phyloP scores from a whole-genome alignment of 2,797 vertebrate species.

The Paratrypauchen microcephalus region DNA sequence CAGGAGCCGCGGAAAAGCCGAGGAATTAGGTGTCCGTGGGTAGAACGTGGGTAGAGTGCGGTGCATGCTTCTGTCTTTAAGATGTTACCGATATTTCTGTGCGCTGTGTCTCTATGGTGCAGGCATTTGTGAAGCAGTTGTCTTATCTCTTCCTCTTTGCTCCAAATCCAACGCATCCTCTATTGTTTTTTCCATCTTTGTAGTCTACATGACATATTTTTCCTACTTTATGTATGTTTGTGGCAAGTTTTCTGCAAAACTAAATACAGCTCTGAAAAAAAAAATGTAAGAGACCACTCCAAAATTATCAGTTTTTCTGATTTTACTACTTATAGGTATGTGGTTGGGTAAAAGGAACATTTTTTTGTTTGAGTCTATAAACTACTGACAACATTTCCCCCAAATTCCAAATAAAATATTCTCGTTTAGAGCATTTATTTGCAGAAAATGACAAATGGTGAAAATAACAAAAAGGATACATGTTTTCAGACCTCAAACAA shows the following conservation, averaged over 20 bases:
- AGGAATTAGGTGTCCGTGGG: not conserved
- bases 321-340: no score
- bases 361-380: no score
- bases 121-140: not conserved
- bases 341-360: no score
- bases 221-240: not conserved
- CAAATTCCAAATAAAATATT: no score
- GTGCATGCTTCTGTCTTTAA: not conserved
- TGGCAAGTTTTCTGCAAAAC: not conserved
- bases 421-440: no score
- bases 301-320: no score
- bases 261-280: no score
- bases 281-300: no score
- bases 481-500: no score
- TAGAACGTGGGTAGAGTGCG: not conserved
- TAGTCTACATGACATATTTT: not conserved
- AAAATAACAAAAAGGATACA: no score
- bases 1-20: not conserved
- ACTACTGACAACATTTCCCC: no score
- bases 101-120: not conserved
- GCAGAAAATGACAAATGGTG: no score
- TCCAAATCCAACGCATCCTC: not conserved
- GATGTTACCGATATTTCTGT: not conserved
- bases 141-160: not conserved
- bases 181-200: not conserved